phyloP scores from a whole-genome alignment of 2,113 vertebrate species.

The Tenrec ecaudatus region DNA sequence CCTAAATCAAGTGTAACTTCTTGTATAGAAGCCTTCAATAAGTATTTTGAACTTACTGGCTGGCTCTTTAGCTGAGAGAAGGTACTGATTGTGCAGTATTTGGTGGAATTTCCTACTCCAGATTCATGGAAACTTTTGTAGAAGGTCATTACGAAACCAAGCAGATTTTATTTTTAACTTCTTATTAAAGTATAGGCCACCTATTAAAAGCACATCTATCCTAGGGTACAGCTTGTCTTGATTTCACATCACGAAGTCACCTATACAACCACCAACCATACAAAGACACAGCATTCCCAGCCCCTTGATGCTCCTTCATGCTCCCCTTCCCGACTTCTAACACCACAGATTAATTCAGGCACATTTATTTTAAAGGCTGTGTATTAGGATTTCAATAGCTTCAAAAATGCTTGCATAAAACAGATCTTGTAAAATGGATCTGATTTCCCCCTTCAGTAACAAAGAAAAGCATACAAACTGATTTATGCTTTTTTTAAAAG shows the following conservation, averaged over 20 bases:
- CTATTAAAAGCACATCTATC: not conserved
- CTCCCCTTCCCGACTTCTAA: slow-evolving; percentile 14
- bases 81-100: not conserved
- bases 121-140: slow-evolving; percentile 39
- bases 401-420: slow-evolving; percentile 1
- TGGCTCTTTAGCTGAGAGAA: not conserved
- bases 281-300: not conserved
- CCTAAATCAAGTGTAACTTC: not conserved
- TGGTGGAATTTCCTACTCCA: slow-evolving; percentile 17
- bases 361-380: slow-evolving; percentile 36
- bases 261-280: not conserved
- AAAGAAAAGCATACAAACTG: slow-evolving; percentile 38
- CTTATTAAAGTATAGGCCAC: not conserved
- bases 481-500: not conserved
- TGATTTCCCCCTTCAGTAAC: not conserved
- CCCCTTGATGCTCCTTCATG: not conserved
- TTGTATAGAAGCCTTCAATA: not conserved
- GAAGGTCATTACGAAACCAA: not conserved
- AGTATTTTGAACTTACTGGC: not conserved
- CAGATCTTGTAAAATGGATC: slow-evolving; percentile 1
- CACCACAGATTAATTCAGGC: slow-evolving; percentile 26
- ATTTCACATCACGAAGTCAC: slow-evolving; percentile 50
- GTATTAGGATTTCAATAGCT: slow-evolving; percentile 3
- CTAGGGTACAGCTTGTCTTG: not conserved
- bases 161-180: not conserved